Evolutionary conservation across 2,888 invertebrate species (phyloP).

Genomic region (Drosophila prolongata): DNA sequence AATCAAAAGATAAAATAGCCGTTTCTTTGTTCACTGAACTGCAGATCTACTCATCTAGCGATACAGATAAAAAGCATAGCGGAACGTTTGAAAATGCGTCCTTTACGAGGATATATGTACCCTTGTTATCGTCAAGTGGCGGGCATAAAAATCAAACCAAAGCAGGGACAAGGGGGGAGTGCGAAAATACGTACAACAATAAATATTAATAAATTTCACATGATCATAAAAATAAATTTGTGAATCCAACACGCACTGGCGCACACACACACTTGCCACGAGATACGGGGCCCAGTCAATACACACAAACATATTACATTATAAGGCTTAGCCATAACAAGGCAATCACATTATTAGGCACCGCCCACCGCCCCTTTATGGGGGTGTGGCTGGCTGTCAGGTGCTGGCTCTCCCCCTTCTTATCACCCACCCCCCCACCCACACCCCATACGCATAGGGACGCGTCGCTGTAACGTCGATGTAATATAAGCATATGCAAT

Average conservation of each 20-base stretch:
- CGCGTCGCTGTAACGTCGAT: slow-evolving; percentile 47
- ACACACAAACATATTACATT: slow-evolving; percentile 70
- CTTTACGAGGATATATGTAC: slow-evolving; percentile 8
- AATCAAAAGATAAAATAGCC: too few relatives aligned
- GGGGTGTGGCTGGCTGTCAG: slow-evolving; percentile 25
- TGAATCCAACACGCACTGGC: slow-evolving; percentile 68
- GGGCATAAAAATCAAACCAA: slow-evolving; percentile 21
- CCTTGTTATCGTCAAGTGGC: slow-evolving; percentile 3
- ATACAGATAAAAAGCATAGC: neutral
- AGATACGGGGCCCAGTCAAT: slow-evolving; percentile 15
- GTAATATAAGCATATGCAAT: slow-evolving; percentile 78
- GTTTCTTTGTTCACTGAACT: too few relatives aligned
- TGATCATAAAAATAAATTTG: slow-evolving; percentile 79
- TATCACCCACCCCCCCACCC: neutral
- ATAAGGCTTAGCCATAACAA: slow-evolving; percentile 80
- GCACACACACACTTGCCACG: slow-evolving; percentile 23
- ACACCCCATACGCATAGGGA: slow-evolving; percentile 8
- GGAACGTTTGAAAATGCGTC: neutral
- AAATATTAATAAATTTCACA: slow-evolving; percentile 79
- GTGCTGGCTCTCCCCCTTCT: slow-evolving; percentile 12
- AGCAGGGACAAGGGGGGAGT: slow-evolving; percentile 11
- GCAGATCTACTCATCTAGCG: neutral
- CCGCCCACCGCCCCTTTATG: slow-evolving; percentile 16
- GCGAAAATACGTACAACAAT: slow-evolving; percentile 68
- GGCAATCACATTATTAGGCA: slow-evolving; percentile 79